phyloP scores from a whole-genome alignment of 1,140 invertebrate species.

The Drosophila ercepeae region DNA sequence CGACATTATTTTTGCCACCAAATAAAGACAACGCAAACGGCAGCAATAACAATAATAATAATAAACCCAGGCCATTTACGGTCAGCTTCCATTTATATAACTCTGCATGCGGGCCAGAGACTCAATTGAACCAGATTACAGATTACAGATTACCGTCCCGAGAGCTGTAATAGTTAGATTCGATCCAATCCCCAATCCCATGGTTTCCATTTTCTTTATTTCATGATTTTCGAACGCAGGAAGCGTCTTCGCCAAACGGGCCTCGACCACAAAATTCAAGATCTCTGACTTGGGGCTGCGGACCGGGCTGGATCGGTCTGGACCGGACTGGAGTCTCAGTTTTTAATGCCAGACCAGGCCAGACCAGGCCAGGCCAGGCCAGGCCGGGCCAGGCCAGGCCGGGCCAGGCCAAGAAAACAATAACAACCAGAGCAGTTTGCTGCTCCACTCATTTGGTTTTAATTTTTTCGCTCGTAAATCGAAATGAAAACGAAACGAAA shows the following conservation, averaged over 20 bases:
- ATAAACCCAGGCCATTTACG: constrained; percentile 69
- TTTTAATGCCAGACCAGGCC: constrained; percentile 37
- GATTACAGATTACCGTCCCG: constrained; percentile 9
- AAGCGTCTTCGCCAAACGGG: constrained; percentile 44
- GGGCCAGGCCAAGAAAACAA: constrained; percentile 41
- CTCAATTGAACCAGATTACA: constrained; percentile 31
- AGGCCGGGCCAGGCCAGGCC: no score
- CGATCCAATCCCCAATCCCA: constrained; percentile 10
- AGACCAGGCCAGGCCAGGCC: no score
- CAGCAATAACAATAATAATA: constrained; percentile 52
- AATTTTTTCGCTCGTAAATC: constrained; percentile 79
- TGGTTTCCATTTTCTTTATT: constrained; percentile 18
- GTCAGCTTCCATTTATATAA: constrained; percentile 46
- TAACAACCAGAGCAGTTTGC: constrained; percentile 59
- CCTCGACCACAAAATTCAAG: constrained; percentile 49
- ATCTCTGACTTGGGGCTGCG: constrained; percentile 38
- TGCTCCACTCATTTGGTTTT: constrained; percentile 68
- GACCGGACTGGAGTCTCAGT: constrained; percentile 4
- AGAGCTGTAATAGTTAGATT: constrained; percentile 18
- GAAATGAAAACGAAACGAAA: constrained; percentile 81
- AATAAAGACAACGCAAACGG: constrained; percentile 71
- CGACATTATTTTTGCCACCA: constrained; percentile 66
- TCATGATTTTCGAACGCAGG: constrained; percentile 32
- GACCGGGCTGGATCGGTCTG: no score
- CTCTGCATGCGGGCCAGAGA: constrained; percentile 13